Evolutionary conservation across 2,888 invertebrate genomes (phyloP), one percentile per base, ranked within the genome.

Genomic region (Achlya flavicornis): DNA sequence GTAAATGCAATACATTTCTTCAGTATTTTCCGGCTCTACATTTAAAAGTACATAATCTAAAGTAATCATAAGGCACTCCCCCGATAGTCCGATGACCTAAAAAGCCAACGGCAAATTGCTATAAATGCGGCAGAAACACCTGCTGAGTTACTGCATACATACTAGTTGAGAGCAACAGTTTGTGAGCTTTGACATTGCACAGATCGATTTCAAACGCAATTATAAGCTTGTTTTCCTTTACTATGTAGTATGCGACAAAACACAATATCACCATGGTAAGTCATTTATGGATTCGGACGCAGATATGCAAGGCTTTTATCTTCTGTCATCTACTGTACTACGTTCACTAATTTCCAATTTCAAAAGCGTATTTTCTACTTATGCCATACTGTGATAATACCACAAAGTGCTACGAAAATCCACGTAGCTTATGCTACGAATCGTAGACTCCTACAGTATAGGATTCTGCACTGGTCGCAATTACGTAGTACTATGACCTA

Each of bases 351-450:
- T 26, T 26, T 26, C 26, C 35, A 35, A 35, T 35, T 7, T 35
- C 35, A 35, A 2, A n/a, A 35, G 35, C 35, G 35, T 35, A 35
- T 35, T 35, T 35, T 35, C 35, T 6, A 35, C 35, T 35, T 35
- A 26, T 7, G 7, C 3, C 35, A 35, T 35, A 4, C 5, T 35
- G 38, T 38, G 11, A 10, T 16, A 16, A 16, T 53, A 53, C 53
- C 1, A 19, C 19, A 53, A 53, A 53, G 53, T 19, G 48, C n/a
- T 16, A 48, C 48, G 53, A 7, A 48, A 48, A 53, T 53, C 8
- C 48, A n/a, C 48, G 48, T 48, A 48, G 53, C 53, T 53, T 16
- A 48, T 16, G 53, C 53, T 53, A 53, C 53, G 53, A 53, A 53
- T 53, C 46, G 46, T n/a, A 46, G 19, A 19, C 10, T 3, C 53